Conservation (phyloP, 2,888 invertebrate species). For the Entomobrya multifasciata region DNA sequence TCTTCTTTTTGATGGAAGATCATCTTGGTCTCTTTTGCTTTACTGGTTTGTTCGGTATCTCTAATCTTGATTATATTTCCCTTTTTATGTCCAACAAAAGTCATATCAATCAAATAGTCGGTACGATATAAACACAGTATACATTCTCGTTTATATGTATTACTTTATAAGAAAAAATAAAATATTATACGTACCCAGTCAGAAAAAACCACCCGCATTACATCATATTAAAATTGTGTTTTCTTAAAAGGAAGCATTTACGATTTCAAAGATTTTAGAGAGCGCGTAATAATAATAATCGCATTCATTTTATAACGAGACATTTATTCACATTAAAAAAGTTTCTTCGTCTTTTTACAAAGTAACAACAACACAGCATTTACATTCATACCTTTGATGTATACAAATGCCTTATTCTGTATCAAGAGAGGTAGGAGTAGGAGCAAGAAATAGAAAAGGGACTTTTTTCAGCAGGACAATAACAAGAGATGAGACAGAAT, state of each 20-base stretch:
- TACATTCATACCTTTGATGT: conserved; percentile 17
- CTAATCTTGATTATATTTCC: conserved; percentile 64
- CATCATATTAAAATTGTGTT: conserved; percentile 18
- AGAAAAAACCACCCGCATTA: conserved; percentile 66
- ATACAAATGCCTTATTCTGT: conserved; percentile 50
- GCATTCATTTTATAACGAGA: conserved; percentile 60
- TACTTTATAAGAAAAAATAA: conserved; percentile 34
- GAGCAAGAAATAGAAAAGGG: too few relatives aligned
- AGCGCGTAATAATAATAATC: conserved; percentile 45
- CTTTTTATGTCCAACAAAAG: conserved; percentile 66
- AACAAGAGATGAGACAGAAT: conserved; percentile 45
- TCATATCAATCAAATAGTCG: conserved; percentile 67
- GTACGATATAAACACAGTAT: conserved; percentile 23
- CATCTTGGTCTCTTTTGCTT: conserved; percentile 60
- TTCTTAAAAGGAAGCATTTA: conserved; percentile 17
- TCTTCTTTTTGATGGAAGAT: conserved; percentile 39
- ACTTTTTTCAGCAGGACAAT: conserved; percentile 41
- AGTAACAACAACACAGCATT: conserved; percentile 41
- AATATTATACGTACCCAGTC: conserved; percentile 64
- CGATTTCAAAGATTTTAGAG: neutral
- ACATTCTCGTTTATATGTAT: neutral
- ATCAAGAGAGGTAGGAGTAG: conserved; percentile 48
- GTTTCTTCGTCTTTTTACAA: conserved; percentile 40
- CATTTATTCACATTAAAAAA: conserved; percentile 53
- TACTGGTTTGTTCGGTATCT: too few relatives aligned